phyloP scores from a whole-genome alignment of 2,888 invertebrate genomes.

The Stenodera caucasica region DNA sequence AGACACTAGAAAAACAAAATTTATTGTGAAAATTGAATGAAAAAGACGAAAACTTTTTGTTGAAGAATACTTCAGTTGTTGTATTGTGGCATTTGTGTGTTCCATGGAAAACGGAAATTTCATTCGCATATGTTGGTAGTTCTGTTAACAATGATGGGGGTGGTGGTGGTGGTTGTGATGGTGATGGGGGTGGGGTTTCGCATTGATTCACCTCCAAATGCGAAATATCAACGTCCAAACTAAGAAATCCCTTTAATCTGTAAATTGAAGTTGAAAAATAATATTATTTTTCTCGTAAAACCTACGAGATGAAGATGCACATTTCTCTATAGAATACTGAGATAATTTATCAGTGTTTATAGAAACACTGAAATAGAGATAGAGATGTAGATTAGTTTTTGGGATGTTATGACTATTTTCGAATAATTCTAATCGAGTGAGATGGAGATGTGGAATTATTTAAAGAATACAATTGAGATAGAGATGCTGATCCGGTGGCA shows the following conservation, averaged over 20 bases:
- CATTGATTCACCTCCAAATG: constrained; percentile 85
- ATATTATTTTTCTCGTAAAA: too few relatives aligned
- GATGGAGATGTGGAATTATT: too few relatives aligned
- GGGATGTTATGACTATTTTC: too few relatives aligned
- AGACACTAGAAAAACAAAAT: constrained; percentile 68
- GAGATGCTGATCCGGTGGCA: too few relatives aligned
- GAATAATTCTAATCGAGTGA: too few relatives aligned
- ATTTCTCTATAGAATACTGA: too few relatives aligned
- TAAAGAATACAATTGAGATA: too few relatives aligned
- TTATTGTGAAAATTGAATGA: constrained; percentile 6
- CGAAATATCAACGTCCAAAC: constrained; percentile 80
- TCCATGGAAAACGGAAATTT: constrained; percentile 80
- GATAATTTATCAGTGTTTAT: too few relatives aligned
- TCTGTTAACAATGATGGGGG: constrained; percentile 37
- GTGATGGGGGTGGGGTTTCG: constrained; percentile 57
- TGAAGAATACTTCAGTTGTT: constrained; percentile 70
- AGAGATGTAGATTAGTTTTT: too few relatives aligned
- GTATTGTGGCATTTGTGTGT: constrained; percentile 88
- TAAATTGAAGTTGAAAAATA: too few relatives aligned
- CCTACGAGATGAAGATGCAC: too few relatives aligned
- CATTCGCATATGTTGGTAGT: constrained; percentile 51
- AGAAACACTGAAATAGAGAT: too few relatives aligned
- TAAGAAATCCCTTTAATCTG: constrained; percentile 65
- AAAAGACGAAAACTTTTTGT: neutral
- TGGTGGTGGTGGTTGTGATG: constrained; percentile 39